Percentiles rank a stretch among this genome's conserved stretches.
Conservation (phyloP, 2,113 vertebrate genomes). For the Chelonoidis abingdonii region DNA sequence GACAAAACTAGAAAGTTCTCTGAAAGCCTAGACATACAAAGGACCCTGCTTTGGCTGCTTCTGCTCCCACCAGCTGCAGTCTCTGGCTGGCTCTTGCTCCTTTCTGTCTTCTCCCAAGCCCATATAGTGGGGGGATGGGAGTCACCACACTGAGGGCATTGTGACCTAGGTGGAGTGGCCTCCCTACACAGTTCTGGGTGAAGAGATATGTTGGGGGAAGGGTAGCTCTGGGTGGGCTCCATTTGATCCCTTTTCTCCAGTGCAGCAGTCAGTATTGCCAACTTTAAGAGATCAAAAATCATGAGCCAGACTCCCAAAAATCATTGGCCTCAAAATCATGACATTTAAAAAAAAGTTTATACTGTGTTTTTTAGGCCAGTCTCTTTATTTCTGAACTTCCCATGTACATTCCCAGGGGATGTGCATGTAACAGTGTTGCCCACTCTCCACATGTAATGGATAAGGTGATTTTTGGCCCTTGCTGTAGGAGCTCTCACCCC, state of each 20-base stretch:
- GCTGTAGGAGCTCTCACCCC: not conserved
- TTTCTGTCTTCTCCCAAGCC: not conserved
- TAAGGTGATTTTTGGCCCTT: not conserved
- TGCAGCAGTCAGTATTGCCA: not conserved
- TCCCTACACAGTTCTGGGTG: not conserved
- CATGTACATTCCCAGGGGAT: not conserved
- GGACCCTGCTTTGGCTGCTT: not conserved
- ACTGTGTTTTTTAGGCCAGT: not conserved
- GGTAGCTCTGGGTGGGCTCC: not conserved
- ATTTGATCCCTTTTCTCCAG: not conserved
- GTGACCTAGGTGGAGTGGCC: not conserved
- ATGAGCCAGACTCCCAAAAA: not conserved
- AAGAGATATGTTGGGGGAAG: not conserved
- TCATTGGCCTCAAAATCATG: not conserved
- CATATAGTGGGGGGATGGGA: not conserved
- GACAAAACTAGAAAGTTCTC: not conserved
- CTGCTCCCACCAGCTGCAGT: not conserved
- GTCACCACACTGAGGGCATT: not conserved
- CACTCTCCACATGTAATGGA: not conserved
- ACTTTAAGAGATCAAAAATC: not conserved
- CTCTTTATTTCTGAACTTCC: not conserved
- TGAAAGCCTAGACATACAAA: not conserved
- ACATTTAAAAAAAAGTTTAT: not conserved
- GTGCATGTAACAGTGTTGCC: not conserved
- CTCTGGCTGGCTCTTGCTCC: not conserved